Percentiles rank a stretch among this genome's conserved stretches.
These are phyloP conservation scores for Hypomecis punctinalis DNA, from an alignment of 2,888 invertebrate species.

Conservation along the genomic window DNA sequence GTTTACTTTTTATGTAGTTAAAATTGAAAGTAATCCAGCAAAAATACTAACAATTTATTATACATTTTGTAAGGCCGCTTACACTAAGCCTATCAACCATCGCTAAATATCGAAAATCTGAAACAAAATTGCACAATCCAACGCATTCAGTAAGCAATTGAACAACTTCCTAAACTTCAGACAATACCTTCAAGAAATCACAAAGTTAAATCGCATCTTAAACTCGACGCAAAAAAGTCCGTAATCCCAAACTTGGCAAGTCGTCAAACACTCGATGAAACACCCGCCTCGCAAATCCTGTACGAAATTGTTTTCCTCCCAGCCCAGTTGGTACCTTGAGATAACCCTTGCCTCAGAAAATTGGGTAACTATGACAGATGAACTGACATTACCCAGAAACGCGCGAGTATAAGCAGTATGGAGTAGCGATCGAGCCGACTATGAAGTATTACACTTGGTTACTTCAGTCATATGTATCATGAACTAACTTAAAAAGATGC, in stretches of 20 bases:
- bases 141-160: conserved; percentile 33
- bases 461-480: too few relatives aligned
- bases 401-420: conserved; percentile 23
- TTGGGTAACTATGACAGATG: conserved; percentile 73
- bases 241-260: conserved; percentile 40
- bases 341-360: conserved; percentile 61
- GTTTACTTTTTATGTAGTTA: too few relatives aligned
- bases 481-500: too few relatives aligned
- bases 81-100: too few relatives aligned
- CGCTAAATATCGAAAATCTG: background rate
- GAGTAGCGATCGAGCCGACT: background rate
- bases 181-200: conserved; percentile 38
- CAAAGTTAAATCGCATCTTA: conserved; percentile 42
- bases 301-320: conserved; percentile 57
- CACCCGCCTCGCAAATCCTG: conserved; percentile 52
- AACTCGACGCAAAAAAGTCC: conserved; percentile 37
- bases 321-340: conserved; percentile 49
- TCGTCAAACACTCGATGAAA: conserved; percentile 51
- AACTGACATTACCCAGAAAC: conserved; percentile 57
- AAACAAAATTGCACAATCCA: conserved; percentile 1
- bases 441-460: too few relatives aligned
- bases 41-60: too few relatives aligned
- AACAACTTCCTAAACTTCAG: conserved; percentile 28
- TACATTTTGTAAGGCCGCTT: too few relatives aligned
- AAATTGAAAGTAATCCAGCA: too few relatives aligned